Evolutionary conservation across 1,140 invertebrate genomes (phyloP).

Genomic region (Myzus persicae): DNA sequence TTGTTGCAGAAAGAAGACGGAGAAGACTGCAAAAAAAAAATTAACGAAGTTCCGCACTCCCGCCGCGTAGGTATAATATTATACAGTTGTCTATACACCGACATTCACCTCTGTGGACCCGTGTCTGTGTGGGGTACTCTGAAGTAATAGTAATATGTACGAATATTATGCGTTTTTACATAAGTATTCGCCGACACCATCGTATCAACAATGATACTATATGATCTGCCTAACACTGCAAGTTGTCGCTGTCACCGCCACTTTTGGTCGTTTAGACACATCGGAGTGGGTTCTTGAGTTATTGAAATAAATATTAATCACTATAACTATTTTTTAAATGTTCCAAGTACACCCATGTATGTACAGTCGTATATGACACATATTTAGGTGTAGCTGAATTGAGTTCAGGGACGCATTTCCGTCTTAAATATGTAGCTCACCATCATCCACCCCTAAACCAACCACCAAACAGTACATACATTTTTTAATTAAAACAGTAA

Average conservation of each 20-base stretch:
- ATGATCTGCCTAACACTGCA: too few species aligned
- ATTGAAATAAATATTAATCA: constrained; percentile 5
- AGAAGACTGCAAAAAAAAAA: not conserved
- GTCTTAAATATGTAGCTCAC: too few species aligned
- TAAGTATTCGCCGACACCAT: not conserved
- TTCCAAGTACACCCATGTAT: not conserved
- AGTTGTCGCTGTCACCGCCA: not conserved
- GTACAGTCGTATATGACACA: not conserved
- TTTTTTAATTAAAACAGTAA: not conserved
- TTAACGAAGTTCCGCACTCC: not conserved
- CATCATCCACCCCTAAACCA: too few species aligned
- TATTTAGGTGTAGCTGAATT: not conserved
- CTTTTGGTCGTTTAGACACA: not conserved
- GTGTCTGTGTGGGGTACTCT: not conserved
- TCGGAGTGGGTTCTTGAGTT: not conserved
- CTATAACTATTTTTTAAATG: not conserved
- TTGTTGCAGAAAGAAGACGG: not conserved
- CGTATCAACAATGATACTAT: not conserved
- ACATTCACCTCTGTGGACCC: not conserved
- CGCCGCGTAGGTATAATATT: not conserved
- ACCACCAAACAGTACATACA: too few species aligned
- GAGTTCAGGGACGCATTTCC: not conserved
- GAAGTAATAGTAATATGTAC: not conserved
- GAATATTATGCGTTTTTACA: not conserved
- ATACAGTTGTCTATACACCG: not conserved